Percentiles rank a stretch among this genome's conserved stretches.
phyloP scores from a whole-genome alignment of 2,888 invertebrate species.

The Zele albiditarsus region DNA sequence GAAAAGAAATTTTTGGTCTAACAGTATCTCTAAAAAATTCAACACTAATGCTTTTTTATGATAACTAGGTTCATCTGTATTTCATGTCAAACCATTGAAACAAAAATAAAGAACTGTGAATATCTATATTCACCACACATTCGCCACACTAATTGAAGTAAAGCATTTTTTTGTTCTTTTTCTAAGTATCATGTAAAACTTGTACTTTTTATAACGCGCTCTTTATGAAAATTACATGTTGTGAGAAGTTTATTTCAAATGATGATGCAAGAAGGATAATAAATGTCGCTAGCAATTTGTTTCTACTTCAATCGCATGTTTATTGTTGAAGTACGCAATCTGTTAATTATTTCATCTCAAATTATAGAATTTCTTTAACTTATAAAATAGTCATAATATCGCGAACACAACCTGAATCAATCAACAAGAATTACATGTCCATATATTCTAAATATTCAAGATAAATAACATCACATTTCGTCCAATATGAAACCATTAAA shows the following conservation, averaged over 20 bases:
- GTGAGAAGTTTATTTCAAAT: slow-evolving; percentile 40
- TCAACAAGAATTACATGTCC: slow-evolving; percentile 24
- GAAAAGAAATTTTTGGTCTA: background rate
- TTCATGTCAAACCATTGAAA: background rate
- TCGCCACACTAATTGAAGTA: background rate
- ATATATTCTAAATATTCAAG: slow-evolving; percentile 27
- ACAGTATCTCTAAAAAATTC: background rate
- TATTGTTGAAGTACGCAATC: background rate
- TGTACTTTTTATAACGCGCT: slow-evolving; percentile 55
- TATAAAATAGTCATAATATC: background rate
- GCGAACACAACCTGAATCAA: background rate
- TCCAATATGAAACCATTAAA: slow-evolving; percentile 21
- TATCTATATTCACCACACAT: background rate
- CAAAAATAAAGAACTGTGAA: background rate
- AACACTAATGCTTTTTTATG: background rate
- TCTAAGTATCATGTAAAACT: slow-evolving; percentile 58
- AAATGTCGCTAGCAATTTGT: background rate
- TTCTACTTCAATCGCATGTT: background rate
- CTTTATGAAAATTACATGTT: slow-evolving; percentile 31
- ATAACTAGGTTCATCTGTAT: background rate
- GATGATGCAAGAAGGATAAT: background rate
- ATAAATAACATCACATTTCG: slow-evolving; percentile 33
- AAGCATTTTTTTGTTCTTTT: slow-evolving; percentile 51
- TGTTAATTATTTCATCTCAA: background rate
- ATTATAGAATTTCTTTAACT: background rate